phyloP scores from a whole-genome alignment of 2,888 invertebrate species.

The Drosophila infuscata region DNA sequence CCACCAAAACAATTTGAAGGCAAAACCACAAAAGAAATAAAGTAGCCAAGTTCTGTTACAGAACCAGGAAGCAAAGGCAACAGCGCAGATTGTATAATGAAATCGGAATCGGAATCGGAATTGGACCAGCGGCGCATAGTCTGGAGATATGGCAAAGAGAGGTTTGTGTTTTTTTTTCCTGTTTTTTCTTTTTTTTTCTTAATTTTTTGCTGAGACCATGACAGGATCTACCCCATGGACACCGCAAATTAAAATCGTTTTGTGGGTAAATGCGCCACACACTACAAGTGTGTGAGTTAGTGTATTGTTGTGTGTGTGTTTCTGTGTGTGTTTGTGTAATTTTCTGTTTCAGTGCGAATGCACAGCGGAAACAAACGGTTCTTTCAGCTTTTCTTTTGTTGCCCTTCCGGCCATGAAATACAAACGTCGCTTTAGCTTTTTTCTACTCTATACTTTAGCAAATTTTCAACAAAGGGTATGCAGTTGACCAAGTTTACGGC shows the following conservation, averaged over 20 bases:
- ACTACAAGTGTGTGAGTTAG: slow-evolving; percentile 21
- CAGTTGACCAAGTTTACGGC: background rate
- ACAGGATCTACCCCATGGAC: slow-evolving; percentile 38
- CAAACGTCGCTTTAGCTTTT: slow-evolving; percentile 63
- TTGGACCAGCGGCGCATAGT: slow-evolving; percentile 49
- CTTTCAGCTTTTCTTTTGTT: slow-evolving; percentile 61
- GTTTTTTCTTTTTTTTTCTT: background rate
- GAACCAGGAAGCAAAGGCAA: slow-evolving; percentile 50
- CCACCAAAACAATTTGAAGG: slow-evolving; percentile 70
- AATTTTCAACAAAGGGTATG: background rate
- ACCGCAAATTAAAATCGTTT: slow-evolving; percentile 78
- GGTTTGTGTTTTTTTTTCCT: background rate
- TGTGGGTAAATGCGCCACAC: slow-evolving; percentile 61
- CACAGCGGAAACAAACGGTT: slow-evolving; percentile 69
- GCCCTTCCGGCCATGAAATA: slow-evolving; percentile 70
- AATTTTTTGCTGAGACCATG: slow-evolving; percentile 8
- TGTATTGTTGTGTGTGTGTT: slow-evolving; percentile 27
- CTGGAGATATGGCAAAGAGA: slow-evolving; percentile 19
- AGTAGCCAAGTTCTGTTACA: slow-evolving; percentile 51
- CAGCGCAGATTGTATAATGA: slow-evolving; percentile 69
- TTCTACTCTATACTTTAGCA: slow-evolving; percentile 3
- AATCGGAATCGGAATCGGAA: slow-evolving; percentile 53
- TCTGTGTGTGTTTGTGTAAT: slow-evolving; percentile 29
- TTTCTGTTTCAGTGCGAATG: slow-evolving; percentile 43
- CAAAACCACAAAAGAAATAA: slow-evolving; percentile 59